Conservation (phyloP, 2,888 invertebrate species). For the Deroplatys truncata region DNA sequence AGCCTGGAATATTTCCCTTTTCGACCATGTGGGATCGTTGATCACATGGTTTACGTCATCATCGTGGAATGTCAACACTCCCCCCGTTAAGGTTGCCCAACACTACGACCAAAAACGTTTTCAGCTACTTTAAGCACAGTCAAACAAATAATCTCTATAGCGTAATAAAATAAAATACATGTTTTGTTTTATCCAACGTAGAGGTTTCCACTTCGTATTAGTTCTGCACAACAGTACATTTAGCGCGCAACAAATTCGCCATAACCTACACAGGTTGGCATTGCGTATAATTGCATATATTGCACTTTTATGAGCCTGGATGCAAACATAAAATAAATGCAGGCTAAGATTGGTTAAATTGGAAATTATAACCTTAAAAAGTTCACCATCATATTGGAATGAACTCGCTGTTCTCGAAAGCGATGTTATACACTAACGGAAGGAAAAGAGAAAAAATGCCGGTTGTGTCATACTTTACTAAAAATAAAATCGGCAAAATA, state of each 20-base stretch:
- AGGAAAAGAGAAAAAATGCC: too few relatives aligned
- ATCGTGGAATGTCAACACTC: conserved; percentile 9
- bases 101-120: background rate
- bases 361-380: too few relatives aligned
- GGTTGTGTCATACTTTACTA: too few relatives aligned
- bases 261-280: background rate
- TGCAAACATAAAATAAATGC: background rate
- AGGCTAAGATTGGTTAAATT: background rate
- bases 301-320: background rate
- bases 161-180: background rate
- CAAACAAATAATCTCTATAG: background rate
- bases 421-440: too few relatives aligned
- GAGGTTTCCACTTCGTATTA: too few relatives aligned
- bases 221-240: background rate
- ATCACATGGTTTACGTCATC: conserved; percentile 6
- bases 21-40: background rate
- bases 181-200: too few relatives aligned
- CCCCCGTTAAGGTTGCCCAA: background rate
- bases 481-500: too few relatives aligned
- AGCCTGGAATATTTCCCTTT: background rate
- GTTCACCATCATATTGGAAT: too few relatives aligned
- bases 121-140: background rate
- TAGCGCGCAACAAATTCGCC: background rate
- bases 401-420: too few relatives aligned
- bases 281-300: background rate